Evolutionary conservation across 2,888 invertebrate species (phyloP).

Genomic region (Lysandra bellargus): DNA sequence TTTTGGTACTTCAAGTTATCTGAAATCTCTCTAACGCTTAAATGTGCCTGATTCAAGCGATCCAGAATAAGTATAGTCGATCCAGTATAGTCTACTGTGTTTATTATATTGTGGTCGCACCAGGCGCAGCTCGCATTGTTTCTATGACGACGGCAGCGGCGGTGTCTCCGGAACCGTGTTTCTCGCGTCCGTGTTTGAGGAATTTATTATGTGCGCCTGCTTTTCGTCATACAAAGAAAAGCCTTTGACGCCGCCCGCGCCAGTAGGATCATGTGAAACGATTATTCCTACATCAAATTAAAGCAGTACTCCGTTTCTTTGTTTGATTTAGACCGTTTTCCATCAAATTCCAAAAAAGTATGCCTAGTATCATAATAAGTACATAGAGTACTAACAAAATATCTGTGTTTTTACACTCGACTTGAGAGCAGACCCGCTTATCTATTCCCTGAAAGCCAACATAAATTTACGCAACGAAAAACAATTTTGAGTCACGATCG

Average conservation of each 20-base stretch:
- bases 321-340: too few species aligned
- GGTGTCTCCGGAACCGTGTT: conserved; percentile 40
- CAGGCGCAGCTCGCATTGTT: conserved; percentile 32
- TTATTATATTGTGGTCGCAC: background rate
- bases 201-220: conserved; percentile 55
- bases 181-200: conserved; percentile 58
- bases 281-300: conserved; percentile 32
- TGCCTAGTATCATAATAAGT: background rate
- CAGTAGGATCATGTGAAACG: conserved; percentile 19
- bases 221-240: conserved; percentile 25
- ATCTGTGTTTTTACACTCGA: background rate
- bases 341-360: too few species aligned
- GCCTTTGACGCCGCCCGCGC: conserved; percentile 25
- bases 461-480: background rate
- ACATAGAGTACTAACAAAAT: background rate
- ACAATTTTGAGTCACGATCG: background rate
- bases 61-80: background rate
- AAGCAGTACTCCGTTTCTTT: too few species aligned
- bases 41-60: background rate
- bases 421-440: background rate
- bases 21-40: background rate
- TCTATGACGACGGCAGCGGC: background rate
- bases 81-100: background rate
- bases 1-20: background rate
- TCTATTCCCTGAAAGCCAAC: background rate